These are phyloP conservation scores for Lichenostomus cassidix DNA, from an alignment of 2,113 vertebrate species.

Conservation along the genomic window DNA sequence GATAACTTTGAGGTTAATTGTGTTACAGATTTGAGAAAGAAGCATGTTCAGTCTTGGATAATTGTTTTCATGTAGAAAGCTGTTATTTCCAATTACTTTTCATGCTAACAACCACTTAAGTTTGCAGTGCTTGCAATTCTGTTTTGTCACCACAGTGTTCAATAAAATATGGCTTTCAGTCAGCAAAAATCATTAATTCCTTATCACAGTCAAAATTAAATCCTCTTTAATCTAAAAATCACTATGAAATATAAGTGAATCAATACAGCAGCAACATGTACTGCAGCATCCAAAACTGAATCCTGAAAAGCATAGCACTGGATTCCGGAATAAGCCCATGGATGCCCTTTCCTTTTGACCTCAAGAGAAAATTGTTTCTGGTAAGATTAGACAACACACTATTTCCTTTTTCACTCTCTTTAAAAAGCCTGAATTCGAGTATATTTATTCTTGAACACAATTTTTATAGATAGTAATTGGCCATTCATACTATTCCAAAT, in stretches of 20 bases:
- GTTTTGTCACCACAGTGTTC: not conserved
- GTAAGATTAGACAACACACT: not conserved
- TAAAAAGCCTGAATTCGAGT: not conserved
- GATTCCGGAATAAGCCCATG: not conserved
- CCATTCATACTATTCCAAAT: not conserved
- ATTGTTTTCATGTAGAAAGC: constrained; percentile 45
- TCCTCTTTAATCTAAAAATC: constrained; percentile 12
- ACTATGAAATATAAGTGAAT: not conserved
- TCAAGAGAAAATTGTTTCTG: not conserved
- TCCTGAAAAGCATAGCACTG: not conserved
- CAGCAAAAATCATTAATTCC: constrained; percentile 31
- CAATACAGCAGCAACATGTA: not conserved
- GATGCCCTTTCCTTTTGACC: not conserved
- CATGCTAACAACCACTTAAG: constrained; percentile 30
- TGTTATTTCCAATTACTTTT: constrained; percentile 48
- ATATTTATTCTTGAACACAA: not conserved
- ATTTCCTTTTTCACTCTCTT: not conserved
- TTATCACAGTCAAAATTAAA: constrained; percentile 18
- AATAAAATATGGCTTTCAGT: not conserved
- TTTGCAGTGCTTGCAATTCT: not conserved
- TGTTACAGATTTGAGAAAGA: constrained; percentile 14
- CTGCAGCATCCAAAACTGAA: not conserved
- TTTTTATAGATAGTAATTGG: not conserved
- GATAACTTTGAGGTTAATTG: constrained; percentile 48
- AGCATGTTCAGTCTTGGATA: constrained; percentile 1